Percentiles rank a stretch among this genome's conserved stretches.
These are phyloP conservation scores for Pseudococcus viburni DNA, from an alignment of 2,888 invertebrate genomes.

Conservation along the genomic window DNA sequence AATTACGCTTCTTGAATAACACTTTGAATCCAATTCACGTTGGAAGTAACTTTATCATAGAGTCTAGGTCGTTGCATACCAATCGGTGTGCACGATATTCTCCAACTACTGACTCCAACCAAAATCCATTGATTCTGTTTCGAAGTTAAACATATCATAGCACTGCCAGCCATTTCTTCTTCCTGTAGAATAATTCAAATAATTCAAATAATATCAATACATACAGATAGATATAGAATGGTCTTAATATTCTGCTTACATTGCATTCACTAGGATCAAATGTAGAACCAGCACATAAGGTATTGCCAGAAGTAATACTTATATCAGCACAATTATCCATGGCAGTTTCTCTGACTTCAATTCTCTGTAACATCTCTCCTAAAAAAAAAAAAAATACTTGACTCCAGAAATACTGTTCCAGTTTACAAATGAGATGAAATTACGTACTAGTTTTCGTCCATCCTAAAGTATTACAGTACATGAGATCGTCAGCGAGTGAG, in stretches of 20 bases:
- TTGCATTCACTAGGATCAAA: conserved; percentile 87
- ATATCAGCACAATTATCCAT: conserved; percentile 90
- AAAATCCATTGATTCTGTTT: conserved; percentile 84
- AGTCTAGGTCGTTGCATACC: conserved; percentile 85
- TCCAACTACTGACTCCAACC: conserved; percentile 86
- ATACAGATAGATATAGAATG: background rate
- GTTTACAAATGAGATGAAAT: conserved; percentile 60
- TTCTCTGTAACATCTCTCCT: conserved; percentile 83
- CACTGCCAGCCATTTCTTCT: conserved; percentile 90
- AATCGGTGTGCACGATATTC: conserved; percentile 83
- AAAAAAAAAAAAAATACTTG: background rate
- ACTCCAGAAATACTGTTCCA: no score
- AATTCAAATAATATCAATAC: background rate
- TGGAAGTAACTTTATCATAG: conserved; percentile 86
- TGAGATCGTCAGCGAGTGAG: conserved; percentile 70
- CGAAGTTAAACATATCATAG: conserved; percentile 84
- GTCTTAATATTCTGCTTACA: conserved; percentile 75
- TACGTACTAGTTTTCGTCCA: conserved; percentile 84
- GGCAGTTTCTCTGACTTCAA: conserved; percentile 82
- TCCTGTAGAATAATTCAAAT: conserved; percentile 75
- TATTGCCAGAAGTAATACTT: conserved; percentile 86
- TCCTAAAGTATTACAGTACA: conserved; percentile 86
- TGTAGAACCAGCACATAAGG: conserved; percentile 85
- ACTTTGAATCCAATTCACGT: conserved; percentile 87
- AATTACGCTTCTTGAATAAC: conserved; percentile 73